Conservation (phyloP, 2,797 vertebrate species). For the Arctocebus calabarensis region DNA sequence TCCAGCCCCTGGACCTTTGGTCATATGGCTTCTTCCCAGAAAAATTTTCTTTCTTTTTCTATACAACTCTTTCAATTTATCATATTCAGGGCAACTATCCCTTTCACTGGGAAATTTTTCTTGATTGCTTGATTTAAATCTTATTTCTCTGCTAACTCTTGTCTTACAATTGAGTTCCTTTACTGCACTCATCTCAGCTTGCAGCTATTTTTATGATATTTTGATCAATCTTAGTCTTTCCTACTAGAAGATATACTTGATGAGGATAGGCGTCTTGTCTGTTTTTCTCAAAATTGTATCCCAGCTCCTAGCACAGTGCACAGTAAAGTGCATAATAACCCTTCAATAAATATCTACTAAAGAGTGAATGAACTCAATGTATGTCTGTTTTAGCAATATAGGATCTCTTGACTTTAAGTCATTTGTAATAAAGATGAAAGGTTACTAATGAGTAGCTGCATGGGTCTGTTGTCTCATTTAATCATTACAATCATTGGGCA, state of each 20-base stretch:
- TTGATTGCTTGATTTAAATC: neutral
- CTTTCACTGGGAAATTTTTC: neutral
- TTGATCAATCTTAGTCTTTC: neutral
- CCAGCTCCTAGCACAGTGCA: neutral
- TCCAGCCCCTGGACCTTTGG: neutral
- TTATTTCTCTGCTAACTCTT: neutral
- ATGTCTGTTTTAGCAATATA: neutral
- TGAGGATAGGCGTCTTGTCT: neutral
- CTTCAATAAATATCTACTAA: conserved; percentile 6
- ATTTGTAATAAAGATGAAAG: neutral
- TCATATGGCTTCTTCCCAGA: neutral
- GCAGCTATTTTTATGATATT: neutral
- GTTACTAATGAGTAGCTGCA: neutral
- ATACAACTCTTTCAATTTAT: neutral
- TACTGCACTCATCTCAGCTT: neutral
- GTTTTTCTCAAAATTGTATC: neutral
- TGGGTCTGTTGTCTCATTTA: neutral
- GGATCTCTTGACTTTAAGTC: neutral
- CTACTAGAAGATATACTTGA: neutral
- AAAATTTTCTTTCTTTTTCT: conserved; percentile 9
- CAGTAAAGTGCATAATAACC: neutral
- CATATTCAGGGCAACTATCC: neutral
- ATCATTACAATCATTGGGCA: neutral
- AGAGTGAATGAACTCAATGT: neutral
- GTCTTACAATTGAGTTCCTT: neutral